Conservation (phyloP, 1,140 invertebrate species). For the Brachionus koreanus region DNA sequence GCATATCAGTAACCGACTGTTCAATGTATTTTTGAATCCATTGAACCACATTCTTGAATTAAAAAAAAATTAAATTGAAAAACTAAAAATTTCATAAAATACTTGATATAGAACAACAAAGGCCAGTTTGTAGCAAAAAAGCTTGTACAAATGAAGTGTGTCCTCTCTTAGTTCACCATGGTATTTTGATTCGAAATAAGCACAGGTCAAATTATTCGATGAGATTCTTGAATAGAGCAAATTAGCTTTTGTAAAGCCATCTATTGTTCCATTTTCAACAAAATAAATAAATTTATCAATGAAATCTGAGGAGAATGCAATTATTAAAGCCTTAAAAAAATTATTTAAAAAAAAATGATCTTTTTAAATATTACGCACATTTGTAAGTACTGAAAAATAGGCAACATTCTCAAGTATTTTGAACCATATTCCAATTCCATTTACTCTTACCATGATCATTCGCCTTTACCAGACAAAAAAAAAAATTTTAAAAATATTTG, state of each 20-base stretch:
- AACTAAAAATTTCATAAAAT: not conserved
- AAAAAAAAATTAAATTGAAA: not conserved
- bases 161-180: not conserved
- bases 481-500: not conserved
- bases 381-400: constrained; percentile 20
- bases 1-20: not conserved
- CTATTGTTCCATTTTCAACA: constrained; percentile 45
- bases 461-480: constrained; percentile 51
- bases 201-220: not conserved
- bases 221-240: not conserved
- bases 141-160: not conserved
- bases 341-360: not conserved
- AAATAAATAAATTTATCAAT: constrained; percentile 84
- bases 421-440: constrained; percentile 64
- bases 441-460: constrained; percentile 69
- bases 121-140: not conserved
- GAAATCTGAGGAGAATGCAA: constrained; percentile 96
- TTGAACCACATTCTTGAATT: constrained; percentile 4
- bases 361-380: constrained; percentile 62
- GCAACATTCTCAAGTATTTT: constrained; percentile 34
- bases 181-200: constrained; percentile 14
- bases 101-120: constrained; percentile 19
- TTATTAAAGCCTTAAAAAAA: constrained; percentile 79
- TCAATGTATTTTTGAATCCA: constrained; percentile 36
- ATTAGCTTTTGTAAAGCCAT: constrained; percentile 7